Conservation (phyloP, 2,797 vertebrate genomes). For the Oreortyx pictus region DNA sequence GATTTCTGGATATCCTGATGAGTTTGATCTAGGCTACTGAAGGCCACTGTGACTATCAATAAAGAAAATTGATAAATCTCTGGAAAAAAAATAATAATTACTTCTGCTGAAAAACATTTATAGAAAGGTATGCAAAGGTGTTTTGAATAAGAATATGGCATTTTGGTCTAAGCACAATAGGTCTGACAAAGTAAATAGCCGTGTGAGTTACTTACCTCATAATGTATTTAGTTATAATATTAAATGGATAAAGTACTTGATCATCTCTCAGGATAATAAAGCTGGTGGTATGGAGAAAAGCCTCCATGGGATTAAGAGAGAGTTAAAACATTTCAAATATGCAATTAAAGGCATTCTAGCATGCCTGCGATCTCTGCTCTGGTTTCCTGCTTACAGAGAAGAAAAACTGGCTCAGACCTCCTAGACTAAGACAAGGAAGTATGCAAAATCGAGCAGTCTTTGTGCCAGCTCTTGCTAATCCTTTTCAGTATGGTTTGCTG, state of each 20-base stretch:
- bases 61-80: conserved; percentile 24
- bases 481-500: conserved; percentile 85
- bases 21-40: background rate
- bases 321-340: conserved; percentile 54
- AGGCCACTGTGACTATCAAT: conserved; percentile 5
- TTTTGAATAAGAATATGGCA: conserved; percentile 35
- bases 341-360: conserved; percentile 65
- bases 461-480: conserved; percentile 82
- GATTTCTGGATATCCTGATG: background rate
- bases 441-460: conserved; percentile 79
- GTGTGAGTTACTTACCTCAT: conserved; percentile 37
- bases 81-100: conserved; percentile 55
- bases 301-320: conserved; percentile 6
- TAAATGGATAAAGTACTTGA: conserved; percentile 65
- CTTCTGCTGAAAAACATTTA: conserved; percentile 10
- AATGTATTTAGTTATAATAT: conserved; percentile 55
- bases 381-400: conserved; percentile 69
- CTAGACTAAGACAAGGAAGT: conserved; percentile 76
- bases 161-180: conserved; percentile 45
- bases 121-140: conserved; percentile 32
- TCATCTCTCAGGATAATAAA: conserved; percentile 62
- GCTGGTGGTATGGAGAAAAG: conserved; percentile 32
- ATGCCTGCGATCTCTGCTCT: conserved; percentile 67
- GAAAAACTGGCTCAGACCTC: conserved; percentile 79
- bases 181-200: conserved; percentile 66